phyloP scores from a whole-genome alignment of 2,888 invertebrate species.

The Zaprionus bogoriensis region DNA sequence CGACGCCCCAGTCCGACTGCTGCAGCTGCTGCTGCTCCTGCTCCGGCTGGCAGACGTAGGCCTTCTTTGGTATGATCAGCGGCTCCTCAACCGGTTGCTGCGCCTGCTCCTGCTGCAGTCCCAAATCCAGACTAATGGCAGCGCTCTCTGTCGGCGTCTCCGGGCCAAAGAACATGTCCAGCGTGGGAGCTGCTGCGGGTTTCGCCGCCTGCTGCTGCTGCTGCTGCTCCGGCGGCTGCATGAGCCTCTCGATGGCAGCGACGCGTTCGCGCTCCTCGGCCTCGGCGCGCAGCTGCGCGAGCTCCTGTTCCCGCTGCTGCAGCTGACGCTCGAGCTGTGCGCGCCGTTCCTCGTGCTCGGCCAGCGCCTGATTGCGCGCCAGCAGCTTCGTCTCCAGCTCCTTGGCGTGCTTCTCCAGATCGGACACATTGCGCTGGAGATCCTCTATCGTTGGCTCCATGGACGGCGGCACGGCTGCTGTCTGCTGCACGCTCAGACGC shows the following conservation, averaged over 20 bases:
- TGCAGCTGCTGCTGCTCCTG: slow-evolving; percentile 10
- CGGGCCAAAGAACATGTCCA: slow-evolving; percentile 81
- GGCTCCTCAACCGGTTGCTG: slow-evolving; percentile 80
- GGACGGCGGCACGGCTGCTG: neutral
- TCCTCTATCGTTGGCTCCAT: slow-evolving; percentile 82
- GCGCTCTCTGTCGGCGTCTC: slow-evolving; percentile 27
- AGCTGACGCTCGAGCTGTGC: slow-evolving; percentile 48
- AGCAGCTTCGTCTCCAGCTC: slow-evolving; percentile 81
- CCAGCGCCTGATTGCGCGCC: slow-evolving; percentile 69
- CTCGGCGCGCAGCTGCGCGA: slow-evolving; percentile 49
- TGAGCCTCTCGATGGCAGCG: slow-evolving; percentile 52
- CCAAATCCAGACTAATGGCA: slow-evolving; percentile 17
- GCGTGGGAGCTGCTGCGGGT: slow-evolving; percentile 48
- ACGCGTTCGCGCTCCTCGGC: slow-evolving; percentile 62
- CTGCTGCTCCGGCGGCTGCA: slow-evolving; percentile 43
- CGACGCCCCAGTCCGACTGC: slow-evolving; percentile 61
- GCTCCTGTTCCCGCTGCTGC: slow-evolving; percentile 40
- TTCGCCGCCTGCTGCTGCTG: too few relatives aligned
- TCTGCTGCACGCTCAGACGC: slow-evolving; percentile 23
- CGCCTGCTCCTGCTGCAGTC: slow-evolving; percentile 68
- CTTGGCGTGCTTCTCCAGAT: slow-evolving; percentile 81
- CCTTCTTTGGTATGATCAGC: slow-evolving; percentile 84
- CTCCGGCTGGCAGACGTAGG: slow-evolving; percentile 84
- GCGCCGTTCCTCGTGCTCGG: slow-evolving; percentile 67
- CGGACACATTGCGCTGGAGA: slow-evolving; percentile 81